Base-by-base conservation (phyloP, 2,113 vertebrate genomes). In the Phycodurus eques region DNA sequence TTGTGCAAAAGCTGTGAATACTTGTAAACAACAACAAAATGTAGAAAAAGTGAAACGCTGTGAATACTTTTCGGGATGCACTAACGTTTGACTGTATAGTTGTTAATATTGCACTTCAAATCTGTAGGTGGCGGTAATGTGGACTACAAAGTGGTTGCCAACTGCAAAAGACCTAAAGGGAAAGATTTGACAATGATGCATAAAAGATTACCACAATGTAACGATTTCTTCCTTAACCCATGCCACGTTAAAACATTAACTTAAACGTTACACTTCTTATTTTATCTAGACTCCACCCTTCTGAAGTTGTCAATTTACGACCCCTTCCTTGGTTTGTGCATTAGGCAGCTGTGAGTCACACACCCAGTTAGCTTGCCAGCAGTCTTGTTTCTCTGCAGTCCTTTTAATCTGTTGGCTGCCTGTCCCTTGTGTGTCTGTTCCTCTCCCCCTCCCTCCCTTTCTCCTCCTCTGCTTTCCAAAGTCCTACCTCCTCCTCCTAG, bases 391-490 rank as follows among this genome's bases (percentile, higher is more conserved):
- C 74, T 81, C 81, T 87, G 88, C 81, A 60, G 73, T 66, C 60
- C 35, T 75, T 74, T 61, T 33, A 31, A 67, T 65, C 69, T 66
- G 66, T 53, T 61, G 68, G 49, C 82, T 74, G 78, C 78, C 75
- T 63, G 81, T 81, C 81, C 79, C 74, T 75, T 69, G 69, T 84
- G 75, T 71, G 79, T 75, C 74, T 67, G 27, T 47, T 57, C 76
- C 79, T 80, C 82, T 82, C 83, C 72, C 81, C 78, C 70, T 83
- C 78, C 42, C 75, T 78, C 43, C 63, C 60, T 85, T 60, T 79
- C 79, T 85, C 80, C 76, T 86, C 82, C 80, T 85, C 72, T 59
- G 3, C 69, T 77, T 66, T 81, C 75, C 72, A 66, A 86, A 80
- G 81, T 79, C 81, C 77, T 74, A 65, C 80, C 83, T 78, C 77